Conservation (phyloP, 2,888 invertebrate genomes). For the Mythimna impura region DNA sequence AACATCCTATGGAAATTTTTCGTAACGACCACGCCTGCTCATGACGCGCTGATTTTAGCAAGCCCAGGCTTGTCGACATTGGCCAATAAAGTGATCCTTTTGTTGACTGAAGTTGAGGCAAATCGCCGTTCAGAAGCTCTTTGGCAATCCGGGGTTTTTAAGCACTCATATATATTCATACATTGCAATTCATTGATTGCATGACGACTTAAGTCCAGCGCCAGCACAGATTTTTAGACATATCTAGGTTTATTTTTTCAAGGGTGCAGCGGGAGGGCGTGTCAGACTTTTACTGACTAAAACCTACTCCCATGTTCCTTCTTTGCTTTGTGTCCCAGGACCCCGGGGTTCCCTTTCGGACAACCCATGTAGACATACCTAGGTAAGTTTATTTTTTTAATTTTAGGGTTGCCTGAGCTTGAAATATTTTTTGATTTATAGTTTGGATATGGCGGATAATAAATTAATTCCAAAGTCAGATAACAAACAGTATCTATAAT, state of each 20-base stretch:
- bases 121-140: background rate
- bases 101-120: constrained; percentile 13
- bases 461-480: background rate
- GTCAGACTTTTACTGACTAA: too few relatives aligned
- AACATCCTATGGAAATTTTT: constrained; percentile 43
- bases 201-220: background rate
- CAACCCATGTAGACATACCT: too few relatives aligned
- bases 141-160: background rate
- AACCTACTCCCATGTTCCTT: too few relatives aligned
- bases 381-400: background rate
- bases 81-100: constrained; percentile 15
- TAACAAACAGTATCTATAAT: constrained; percentile 1
- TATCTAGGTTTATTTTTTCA: too few relatives aligned
- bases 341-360: too few relatives aligned
- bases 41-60: constrained; percentile 31
- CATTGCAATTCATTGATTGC: too few relatives aligned
- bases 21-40: constrained; percentile 31
- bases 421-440: background rate
- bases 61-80: constrained; percentile 21
- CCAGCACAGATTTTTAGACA: background rate
- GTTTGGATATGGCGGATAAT: background rate
- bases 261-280: too few relatives aligned
- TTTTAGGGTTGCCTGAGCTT: background rate
- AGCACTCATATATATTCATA: background rate
- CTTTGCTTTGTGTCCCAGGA: too few relatives aligned